Base-by-base conservation (phyloP, 1,140 invertebrate species). In the Lamellibrachia luymesi region DNA sequence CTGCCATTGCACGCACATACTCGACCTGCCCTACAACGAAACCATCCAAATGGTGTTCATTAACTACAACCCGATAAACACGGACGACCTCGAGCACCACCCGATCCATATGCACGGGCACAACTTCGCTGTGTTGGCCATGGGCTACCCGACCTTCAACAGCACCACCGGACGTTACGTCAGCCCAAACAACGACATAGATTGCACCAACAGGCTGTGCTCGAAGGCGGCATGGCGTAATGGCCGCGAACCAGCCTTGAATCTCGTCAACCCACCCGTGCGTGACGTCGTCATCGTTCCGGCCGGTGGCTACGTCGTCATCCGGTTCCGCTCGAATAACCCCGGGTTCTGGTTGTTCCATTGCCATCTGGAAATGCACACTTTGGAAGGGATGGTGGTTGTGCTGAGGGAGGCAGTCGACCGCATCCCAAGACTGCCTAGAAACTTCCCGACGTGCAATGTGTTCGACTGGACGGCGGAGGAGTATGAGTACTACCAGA, bases 251-350 rank as follows among this genome's bases (percentile, higher is more conserved):
- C 94, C 95, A 8, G 94, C 93, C 22, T 90, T 95, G 13, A 93
- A 94, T 49, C 89, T 98, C 0, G 95, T 96, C 0, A 97, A 93
- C 90, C 97, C 97, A 25, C 96, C 97, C 0, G 89, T 96, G 2
- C 98, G 98, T 95, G 97, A 98, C 94, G 98, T 97, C 0, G 96
- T 98, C 52, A 96, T 97, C 0, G 97, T 98, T 27, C 97, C 97
- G 0, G 97, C 97, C 94, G 97, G 97, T 93, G 97, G 97, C 2
- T 97, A 97, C 0, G 97, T 97, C 0, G 97, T 97, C 25, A 93
- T 98, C 4, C 96, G 97, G 94, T 98, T 98, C 94, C 97, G 97
- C 94, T 97, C 97, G 2, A 96, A 97, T 94, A 98, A 98, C 96
- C 97, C 97, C 94, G 97, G 97, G n/a, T 91, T 49, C 8, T 93